Conservation (phyloP, 1,140 invertebrate genomes). For the Lepidurus apus region DNA sequence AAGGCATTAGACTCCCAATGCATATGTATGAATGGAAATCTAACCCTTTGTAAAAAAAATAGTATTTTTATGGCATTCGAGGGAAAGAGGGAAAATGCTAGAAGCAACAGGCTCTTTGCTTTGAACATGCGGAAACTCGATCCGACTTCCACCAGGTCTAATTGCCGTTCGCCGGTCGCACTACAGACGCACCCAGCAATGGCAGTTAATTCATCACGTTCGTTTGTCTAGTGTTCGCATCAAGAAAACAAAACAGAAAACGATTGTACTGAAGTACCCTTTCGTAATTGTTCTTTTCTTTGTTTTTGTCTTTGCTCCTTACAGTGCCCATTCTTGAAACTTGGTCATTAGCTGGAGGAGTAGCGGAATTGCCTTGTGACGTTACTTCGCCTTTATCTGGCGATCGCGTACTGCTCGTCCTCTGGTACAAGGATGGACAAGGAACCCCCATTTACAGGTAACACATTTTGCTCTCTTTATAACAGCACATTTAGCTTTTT, state of each 20-base stretch:
- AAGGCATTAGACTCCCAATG: no score
- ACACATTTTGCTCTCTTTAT: conserved; percentile 36
- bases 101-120: no score
- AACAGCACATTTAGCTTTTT: neutral
- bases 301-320: conserved; percentile 41
- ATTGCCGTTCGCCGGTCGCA: neutral
- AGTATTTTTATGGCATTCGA: no score
- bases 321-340: conserved; percentile 56
- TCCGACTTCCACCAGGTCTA: neutral
- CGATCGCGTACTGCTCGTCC: conserved; percentile 71
- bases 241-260: neutral
- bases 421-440: conserved; percentile 74
- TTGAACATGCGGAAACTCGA: no score
- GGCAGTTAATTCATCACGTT: neutral
- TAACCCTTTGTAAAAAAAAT: no score
- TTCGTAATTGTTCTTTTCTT: neutral
- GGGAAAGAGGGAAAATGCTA: no score
- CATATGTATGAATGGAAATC: no score
- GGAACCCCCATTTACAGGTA: conserved; percentile 76
- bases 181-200: neutral
- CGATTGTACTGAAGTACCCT: neutral
- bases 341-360: conserved; percentile 65
- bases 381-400: conserved; percentile 64
- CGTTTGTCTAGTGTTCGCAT: neutral
- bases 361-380: conserved; percentile 73